Base-by-base conservation (phyloP, 2,113 vertebrate species). In the Alethe diademata region DNA sequence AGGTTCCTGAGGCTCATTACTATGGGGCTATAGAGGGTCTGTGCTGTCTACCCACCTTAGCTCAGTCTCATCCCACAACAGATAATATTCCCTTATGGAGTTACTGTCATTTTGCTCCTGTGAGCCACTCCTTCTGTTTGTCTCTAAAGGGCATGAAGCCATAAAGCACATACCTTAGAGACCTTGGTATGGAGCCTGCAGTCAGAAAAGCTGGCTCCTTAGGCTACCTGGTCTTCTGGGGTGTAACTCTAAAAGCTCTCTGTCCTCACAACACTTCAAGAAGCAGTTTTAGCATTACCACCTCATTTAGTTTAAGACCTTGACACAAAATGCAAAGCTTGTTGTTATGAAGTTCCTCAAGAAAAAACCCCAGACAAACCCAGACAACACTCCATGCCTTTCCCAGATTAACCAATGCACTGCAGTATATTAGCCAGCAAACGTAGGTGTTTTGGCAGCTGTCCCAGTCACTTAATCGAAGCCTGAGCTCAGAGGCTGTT, bases 381-480 rank as follows among this genome's bases (percentile, higher is more conserved):
- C 64, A 60, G 35, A 4, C 40, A 66, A 29, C 15, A 25, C 56
- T 78, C 60, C 47, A 14, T 56, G 56, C 29, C 60, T 67, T 88
- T 42, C 79, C 67, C 51, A 83, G 79, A 56, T 61, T 5, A 96
- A 90, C 74, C 51, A 61, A 79, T 6, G 67, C 54, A 54, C 36
- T 31, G 40, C 74, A 66, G 11, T 28, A 3, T 2, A 66, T 56
- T 9, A 88, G 60, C 64, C 25, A 78, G 64, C 50, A 71, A 86
- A 78, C 0, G 4, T 31, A 94, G 88, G 94, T 92, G 93, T 81
- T 83, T 45, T 95, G 93, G 95, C 92, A 96, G 75, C 88, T 92
- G 72, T 90, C 79, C 90, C 92, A 90, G 56, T 35, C 90, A 78
- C 91, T 96, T 88, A 53, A 87, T 81, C 19, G 7, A 92, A 74